Percentiles rank a stretch among this genome's conserved stretches.
Evolutionary conservation across 2,797 vertebrate species (phyloP).

Genomic region (Cuniculus paca): DNA sequence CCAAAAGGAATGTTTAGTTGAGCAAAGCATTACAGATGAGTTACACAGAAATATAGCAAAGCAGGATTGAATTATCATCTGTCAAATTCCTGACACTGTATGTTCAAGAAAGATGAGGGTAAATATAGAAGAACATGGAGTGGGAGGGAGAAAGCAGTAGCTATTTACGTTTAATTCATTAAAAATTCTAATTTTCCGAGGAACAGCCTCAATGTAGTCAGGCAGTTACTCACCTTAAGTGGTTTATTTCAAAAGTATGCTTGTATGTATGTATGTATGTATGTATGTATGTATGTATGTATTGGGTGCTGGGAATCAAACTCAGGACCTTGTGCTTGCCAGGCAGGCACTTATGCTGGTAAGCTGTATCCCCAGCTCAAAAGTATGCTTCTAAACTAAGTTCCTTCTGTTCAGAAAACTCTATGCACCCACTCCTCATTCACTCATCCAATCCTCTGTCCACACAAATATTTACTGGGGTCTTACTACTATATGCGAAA

Average conservation of each 20-base stretch:
- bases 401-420: slow-evolving; percentile 30
- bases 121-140: neutral
- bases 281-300: too few species aligned
- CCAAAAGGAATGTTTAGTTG: neutral
- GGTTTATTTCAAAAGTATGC: neutral
- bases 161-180: slow-evolving; percentile 11
- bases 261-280: neutral
- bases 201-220: neutral
- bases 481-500: neutral
- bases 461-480: neutral
- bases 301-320: too few species aligned
- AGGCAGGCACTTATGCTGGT: too few species aligned
- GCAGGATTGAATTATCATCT: slow-evolving; percentile 23
- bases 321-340: too few species aligned
- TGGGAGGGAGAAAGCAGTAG: neutral
- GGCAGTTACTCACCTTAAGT: neutral
- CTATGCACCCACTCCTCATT: neutral
- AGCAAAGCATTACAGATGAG: slow-evolving; percentile 5
- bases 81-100: slow-evolving; percentile 17
- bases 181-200: slow-evolving; percentile 37
- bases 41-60: slow-evolving; percentile 51
- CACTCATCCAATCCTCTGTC: neutral
- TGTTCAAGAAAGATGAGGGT: neutral
- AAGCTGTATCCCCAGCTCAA: neutral
- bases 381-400: neutral